Base-by-base conservation (phyloP, 2,888 invertebrate species). In the Cataglyphis altisquamis region DNA sequence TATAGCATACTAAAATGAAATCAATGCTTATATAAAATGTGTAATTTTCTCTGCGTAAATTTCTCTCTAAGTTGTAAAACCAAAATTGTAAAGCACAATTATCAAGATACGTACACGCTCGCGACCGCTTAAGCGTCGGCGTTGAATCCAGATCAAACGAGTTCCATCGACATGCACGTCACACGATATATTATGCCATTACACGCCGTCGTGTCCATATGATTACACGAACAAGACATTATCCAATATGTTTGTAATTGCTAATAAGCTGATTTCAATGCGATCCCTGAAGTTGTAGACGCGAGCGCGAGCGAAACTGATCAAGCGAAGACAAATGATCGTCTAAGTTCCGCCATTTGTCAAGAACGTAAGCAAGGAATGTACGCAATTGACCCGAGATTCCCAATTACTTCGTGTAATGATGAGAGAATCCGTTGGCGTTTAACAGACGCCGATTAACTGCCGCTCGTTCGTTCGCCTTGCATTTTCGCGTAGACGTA, bases 311-410 rank as follows among this genome's bases (percentile, higher is more conserved):
- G 10, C 55, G n/a, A 67, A 77, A 29, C 57, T 29, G 41, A 41
- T 41, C 68, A 29, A 6, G 41, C 41, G 41, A 60, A 70, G 70
- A 70, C 70, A 78, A 78, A 80, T 48, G 60, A 67, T 32, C 45
- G 41, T 21, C 68, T n/a, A 45, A 78, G 60, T 80, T 15, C 32
- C 45, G 36, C 25, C 70, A 70, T 70, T 80, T 80, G 60, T 70
- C 70, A 45, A 70, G 45, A 18, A 70, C 78, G 70, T 60, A 70
- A 62, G 70, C 48, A 29, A 29, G 78, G 48, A 70, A 70, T 60
- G 36, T 62, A 80, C 70, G 78, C 70, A 48, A 80, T 80, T 80
- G 78, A 70, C 78, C 60, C 36, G 48, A 48, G 78, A 70, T 70
- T 70, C 32, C 45, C 45, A 70, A 70, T 70, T 70, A 80, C 78